Conservation (phyloP, 2,113 vertebrate genomes). For the Sminthopsis crassicaudata region DNA sequence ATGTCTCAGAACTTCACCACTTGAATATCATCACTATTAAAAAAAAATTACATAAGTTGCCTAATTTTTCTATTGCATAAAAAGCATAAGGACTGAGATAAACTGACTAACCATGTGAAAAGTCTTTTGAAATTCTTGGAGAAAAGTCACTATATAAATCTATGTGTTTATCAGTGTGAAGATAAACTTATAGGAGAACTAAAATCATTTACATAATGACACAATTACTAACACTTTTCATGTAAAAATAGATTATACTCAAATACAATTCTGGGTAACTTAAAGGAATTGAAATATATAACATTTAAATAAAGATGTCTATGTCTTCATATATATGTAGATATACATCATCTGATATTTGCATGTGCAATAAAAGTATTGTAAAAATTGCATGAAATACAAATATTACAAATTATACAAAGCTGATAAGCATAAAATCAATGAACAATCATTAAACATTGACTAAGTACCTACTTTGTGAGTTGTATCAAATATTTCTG, state of each 20-base stretch:
- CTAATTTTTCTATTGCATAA: neutral
- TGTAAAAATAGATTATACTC: neutral
- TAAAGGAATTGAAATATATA: neutral
- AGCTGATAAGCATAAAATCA: neutral
- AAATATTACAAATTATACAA: conserved; percentile 11
- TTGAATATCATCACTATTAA: neutral
- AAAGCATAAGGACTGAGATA: neutral
- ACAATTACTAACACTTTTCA: neutral
- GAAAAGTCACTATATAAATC: neutral
- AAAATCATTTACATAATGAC: neutral
- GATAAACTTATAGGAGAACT: neutral
- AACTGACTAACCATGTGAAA: neutral
- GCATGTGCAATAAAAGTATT: neutral
- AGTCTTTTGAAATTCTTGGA: neutral
- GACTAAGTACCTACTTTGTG: neutral
- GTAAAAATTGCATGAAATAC: neutral
- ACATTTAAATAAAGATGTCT: neutral
- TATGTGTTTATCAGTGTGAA: neutral
- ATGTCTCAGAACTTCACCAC: neutral
- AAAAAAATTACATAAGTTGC: neutral
- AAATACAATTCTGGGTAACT: neutral
- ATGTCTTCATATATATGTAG: neutral
- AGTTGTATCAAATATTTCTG: neutral
- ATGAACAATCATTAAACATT: conserved; percentile 5
- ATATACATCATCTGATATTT: neutral